Conservation (phyloP, 1,140 invertebrate species). For the Ceratitis capitata region DNA sequence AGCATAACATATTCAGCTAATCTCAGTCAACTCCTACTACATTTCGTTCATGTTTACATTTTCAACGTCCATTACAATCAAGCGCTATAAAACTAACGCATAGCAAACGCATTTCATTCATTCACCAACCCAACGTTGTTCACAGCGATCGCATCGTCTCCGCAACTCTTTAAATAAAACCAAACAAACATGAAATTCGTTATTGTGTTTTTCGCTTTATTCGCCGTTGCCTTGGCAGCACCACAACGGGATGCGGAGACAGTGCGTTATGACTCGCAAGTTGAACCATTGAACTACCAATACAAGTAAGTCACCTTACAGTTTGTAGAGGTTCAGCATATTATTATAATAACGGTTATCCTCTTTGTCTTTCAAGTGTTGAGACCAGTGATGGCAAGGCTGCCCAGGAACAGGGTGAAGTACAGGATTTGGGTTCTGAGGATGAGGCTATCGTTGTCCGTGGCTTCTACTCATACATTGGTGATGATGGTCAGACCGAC, state of each 20-base stretch:
- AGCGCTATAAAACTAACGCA: not conserved
- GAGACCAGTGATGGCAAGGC: conserved; percentile 75
- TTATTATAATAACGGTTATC: not conserved
- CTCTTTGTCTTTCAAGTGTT: conserved; percentile 60
- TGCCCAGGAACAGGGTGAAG: conserved; percentile 67
- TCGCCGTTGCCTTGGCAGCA: conserved; percentile 32
- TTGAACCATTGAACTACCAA: conserved; percentile 52
- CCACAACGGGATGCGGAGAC: conserved; percentile 34
- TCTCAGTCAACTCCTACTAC: not conserved
- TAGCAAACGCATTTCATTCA: not conserved
- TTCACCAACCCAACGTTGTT: not conserved
- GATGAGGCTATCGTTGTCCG: conserved; percentile 70
- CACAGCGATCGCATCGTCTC: not conserved
- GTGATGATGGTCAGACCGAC: conserved; percentile 72
- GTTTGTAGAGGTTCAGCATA: too few relatives aligned
- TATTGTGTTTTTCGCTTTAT: conserved; percentile 31
- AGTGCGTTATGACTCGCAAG: conserved; percentile 53
- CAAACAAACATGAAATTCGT: conserved; percentile 40
- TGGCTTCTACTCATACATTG: conserved; percentile 73
- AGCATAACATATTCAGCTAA: not conserved
- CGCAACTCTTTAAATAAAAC: not conserved
- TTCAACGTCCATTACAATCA: not conserved
- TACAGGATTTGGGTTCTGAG: conserved; percentile 70
- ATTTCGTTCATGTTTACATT: not conserved
- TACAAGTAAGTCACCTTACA: conserved; percentile 55